Conservation (phyloP, 2,797 vertebrate species). For the Sylvilagus floridanus region DNA sequence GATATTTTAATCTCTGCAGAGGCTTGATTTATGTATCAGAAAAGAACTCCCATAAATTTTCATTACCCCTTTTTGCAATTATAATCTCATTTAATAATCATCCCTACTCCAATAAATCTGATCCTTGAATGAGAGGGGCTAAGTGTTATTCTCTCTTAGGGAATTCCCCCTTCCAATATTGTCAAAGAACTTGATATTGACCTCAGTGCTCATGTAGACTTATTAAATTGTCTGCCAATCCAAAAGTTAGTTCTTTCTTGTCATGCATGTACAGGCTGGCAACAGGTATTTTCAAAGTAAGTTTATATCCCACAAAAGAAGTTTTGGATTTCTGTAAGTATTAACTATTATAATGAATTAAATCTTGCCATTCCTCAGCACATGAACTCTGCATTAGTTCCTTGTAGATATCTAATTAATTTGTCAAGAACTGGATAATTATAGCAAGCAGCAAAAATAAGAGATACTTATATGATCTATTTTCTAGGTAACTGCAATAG, state of each 20-base stretch:
- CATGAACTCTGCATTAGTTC: neutral
- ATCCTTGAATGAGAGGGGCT: neutral
- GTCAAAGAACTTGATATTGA: neutral
- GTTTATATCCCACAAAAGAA: neutral
- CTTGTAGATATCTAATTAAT: neutral
- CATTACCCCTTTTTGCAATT: neutral
- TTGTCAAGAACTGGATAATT: neutral
- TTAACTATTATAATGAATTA: neutral
- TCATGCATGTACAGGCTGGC: accelerated
- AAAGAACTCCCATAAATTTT: neutral
- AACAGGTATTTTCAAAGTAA: neutral
- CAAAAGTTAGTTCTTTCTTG: neutral
- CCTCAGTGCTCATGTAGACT: neutral
- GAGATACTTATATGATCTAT: neutral
- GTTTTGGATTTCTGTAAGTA: neutral
- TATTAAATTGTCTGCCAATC: neutral
- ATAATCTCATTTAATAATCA: neutral
- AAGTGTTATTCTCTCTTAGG: neutral
- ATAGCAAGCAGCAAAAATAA: neutral
- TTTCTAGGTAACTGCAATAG: neutral
- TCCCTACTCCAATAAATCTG: neutral
- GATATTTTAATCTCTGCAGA: neutral
- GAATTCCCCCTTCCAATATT: neutral
- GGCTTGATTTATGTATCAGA: neutral
- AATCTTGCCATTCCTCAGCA: neutral